Evolutionary conservation across 2,113 vertebrate genomes (phyloP).

Genomic region (Microtus oregoni): DNA sequence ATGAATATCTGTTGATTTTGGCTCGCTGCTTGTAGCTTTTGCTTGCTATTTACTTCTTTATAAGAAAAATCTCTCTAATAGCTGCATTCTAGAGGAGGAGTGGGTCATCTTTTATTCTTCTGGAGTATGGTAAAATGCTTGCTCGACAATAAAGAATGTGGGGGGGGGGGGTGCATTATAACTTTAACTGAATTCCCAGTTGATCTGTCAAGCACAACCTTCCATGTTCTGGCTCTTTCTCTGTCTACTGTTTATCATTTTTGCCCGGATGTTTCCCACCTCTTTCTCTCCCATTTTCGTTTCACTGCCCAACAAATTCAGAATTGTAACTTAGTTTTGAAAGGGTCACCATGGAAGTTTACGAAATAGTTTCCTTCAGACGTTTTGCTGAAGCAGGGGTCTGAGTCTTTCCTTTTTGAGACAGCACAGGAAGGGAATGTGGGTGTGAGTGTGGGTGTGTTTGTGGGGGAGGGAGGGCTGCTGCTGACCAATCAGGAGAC

Average conservation of each 20-base stretch:
- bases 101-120: background rate
- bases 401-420: background rate
- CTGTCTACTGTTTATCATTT: constrained; percentile 48
- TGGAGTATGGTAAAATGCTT: background rate
- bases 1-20: background rate
- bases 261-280: background rate
- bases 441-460: background rate
- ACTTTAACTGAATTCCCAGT: background rate
- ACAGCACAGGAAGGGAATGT: background rate
- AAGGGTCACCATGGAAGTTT: constrained; percentile 10
- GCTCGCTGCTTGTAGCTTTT: background rate
- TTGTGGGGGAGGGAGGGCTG: too few species aligned
- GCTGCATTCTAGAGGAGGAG: background rate
- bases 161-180: background rate
- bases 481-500: background rate
- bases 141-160: background rate
- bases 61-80: background rate
- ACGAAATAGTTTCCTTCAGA: constrained; percentile 31
- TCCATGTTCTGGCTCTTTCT: constrained; percentile 21
- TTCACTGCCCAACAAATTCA: constrained; percentile 41
- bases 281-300: background rate
- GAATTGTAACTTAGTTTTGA: constrained; percentile 32
- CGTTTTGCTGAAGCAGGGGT: background rate
- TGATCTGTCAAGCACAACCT: background rate
- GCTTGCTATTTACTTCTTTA: background rate